phyloP scores from a whole-genome alignment of 2,888 invertebrate genomes.

The Uloborus plumipes region DNA sequence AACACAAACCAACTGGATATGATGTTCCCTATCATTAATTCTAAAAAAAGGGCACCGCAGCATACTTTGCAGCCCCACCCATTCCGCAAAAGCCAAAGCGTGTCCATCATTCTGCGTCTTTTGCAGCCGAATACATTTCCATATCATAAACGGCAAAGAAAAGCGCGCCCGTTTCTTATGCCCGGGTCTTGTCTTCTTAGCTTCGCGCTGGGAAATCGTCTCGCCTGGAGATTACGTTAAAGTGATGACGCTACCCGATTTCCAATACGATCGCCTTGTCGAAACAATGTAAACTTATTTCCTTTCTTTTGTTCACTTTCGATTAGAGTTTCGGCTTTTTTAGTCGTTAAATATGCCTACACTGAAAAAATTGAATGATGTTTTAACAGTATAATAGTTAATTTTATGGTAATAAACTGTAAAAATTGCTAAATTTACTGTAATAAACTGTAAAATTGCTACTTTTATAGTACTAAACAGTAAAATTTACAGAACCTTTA shows the following conservation, averaged over 20 bases:
- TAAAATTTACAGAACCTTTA: no score
- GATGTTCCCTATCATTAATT: slow-evolving; percentile 64
- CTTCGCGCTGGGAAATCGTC: background rate
- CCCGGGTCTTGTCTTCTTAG: slow-evolving; percentile 1
- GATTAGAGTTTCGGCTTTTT: no score
- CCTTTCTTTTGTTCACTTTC: no score
- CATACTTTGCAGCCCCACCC: slow-evolving; percentile 56
- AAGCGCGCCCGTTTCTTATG: slow-evolving; percentile 18
- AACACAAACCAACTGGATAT: slow-evolving; percentile 62
- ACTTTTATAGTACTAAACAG: no score
- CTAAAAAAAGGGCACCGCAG: slow-evolving; percentile 55
- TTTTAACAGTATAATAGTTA: no score
- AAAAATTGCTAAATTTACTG: no score
- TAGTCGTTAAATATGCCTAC: no score
- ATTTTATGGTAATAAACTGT: no score
- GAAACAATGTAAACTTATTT: no score
- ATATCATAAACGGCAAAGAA: slow-evolving; percentile 62
- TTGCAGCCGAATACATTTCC: slow-evolving; percentile 63
- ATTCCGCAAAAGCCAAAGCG: slow-evolving; percentile 56
- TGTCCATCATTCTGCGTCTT: slow-evolving; percentile 62
- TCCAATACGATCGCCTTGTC: slow-evolving; percentile 16
- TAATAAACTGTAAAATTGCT: no score
- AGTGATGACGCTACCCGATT: slow-evolving; percentile 35
- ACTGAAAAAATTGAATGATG: no score
- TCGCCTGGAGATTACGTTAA: slow-evolving; percentile 13